A percentile compares a stretch with the other conserved stretches of the same genome.
These are phyloP conservation scores for Spodoptera exigua DNA, from an alignment of 2,888 invertebrate genomes.

Conservation along the genomic window DNA sequence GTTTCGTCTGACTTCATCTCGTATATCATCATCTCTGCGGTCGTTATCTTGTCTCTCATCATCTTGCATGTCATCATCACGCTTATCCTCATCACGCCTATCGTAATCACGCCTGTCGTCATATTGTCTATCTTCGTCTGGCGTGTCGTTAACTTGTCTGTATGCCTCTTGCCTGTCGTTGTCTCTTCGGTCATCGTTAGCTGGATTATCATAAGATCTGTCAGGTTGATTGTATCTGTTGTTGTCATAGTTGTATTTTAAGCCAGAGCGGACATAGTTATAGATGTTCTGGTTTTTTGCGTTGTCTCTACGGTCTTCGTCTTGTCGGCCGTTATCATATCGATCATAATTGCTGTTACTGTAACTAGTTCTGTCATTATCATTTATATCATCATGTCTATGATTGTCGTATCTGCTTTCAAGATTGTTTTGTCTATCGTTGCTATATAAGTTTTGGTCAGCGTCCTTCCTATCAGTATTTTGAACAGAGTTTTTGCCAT, in stretches of 20 bases:
- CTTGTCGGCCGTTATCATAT: background rate
- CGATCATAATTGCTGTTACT: background rate
- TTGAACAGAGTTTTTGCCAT: background rate
- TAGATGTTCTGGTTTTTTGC: too few species aligned
- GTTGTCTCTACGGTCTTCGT: background rate
- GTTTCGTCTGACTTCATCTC: background rate
- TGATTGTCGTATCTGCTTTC: background rate
- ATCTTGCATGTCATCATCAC: background rate
- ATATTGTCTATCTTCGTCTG: background rate
- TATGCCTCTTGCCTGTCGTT: background rate
- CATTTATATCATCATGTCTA: background rate
- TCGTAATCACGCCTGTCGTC: background rate
- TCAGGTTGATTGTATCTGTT: constrained; percentile 1
- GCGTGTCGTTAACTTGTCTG: background rate
- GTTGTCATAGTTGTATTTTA: constrained; percentile 8
- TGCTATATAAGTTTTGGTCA: background rate
- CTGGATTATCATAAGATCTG: constrained; percentile 8
- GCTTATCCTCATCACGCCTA: constrained; percentile 4
- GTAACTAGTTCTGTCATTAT: constrained; percentile 5
- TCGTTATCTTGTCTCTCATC: too few species aligned
- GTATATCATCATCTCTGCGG: background rate
- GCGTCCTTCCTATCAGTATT: constrained; percentile 5
- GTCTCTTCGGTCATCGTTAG: background rate
- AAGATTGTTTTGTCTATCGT: constrained; percentile 1
- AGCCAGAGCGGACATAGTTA: too few species aligned